Conservation (phyloP, 2,113 vertebrate species). For the Origma solitaria region DNA sequence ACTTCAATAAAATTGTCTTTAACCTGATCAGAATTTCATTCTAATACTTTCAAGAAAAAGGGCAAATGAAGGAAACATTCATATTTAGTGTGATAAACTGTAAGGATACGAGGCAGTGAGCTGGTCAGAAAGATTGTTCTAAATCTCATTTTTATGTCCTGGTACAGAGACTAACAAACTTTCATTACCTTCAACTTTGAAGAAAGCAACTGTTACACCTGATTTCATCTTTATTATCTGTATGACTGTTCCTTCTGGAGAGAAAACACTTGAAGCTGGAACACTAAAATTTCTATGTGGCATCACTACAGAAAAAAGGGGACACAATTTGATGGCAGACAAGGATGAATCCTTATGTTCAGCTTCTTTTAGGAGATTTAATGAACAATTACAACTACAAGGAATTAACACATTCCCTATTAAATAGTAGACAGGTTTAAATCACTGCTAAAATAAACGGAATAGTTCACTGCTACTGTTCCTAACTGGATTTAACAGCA, state of each 20-base stretch:
- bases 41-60: neutral
- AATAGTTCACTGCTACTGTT: neutral
- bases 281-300: neutral
- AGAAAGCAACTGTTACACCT: neutral
- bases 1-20: neutral
- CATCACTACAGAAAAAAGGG: slow-evolving; percentile 26
- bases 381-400: neutral
- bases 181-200: neutral
- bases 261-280: neutral
- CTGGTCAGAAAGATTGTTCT: neutral
- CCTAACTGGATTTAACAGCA: neutral
- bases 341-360: neutral
- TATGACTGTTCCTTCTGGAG: neutral
- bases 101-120: neutral
- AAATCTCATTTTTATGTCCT: neutral
- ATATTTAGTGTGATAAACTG: neutral
- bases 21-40: neutral
- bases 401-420: neutral
- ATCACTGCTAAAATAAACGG: neutral
- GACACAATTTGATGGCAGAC: neutral
- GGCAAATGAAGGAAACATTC: neutral
- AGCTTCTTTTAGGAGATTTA: neutral
- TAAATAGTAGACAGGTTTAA: neutral
- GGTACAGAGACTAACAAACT: neutral
- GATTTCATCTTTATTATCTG: neutral